These are phyloP conservation scores for Steinernema feltiae DNA, from an alignment of 1,140 invertebrate species.

Conservation along the genomic window DNA sequence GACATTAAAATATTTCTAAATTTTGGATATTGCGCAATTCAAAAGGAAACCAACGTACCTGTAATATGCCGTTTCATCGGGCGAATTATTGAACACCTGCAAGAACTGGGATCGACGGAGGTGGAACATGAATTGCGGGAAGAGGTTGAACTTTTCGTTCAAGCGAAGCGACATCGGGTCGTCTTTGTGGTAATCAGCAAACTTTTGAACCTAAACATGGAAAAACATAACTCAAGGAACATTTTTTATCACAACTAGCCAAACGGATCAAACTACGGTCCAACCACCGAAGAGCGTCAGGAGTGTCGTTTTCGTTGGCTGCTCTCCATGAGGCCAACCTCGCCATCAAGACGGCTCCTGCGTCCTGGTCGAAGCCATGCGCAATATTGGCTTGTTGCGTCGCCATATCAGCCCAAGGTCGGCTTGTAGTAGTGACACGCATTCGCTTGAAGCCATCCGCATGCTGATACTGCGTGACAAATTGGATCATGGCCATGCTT, in stretches of 20 bases:
- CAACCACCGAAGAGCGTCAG: conserved; percentile 93
- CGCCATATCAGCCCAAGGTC: conserved; percentile 70
- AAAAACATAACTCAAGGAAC: too few relatives aligned
- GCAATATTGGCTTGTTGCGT: conserved; percentile 63
- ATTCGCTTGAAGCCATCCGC: conserved; percentile 88
- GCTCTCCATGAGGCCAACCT: conserved; percentile 89
- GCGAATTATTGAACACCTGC: conserved; percentile 99
- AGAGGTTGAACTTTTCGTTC: conserved; percentile 90
- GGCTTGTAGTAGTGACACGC: conserved; percentile 87
- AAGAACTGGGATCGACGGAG: conserved; percentile 93
- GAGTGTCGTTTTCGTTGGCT: conserved; percentile 83
- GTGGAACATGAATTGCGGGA: conserved; percentile 99
- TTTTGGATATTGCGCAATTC: conserved; percentile 56
- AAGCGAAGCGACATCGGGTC: conserved; percentile 92
- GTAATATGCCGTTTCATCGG: conserved; percentile 98
- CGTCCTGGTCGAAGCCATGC: conserved; percentile 68
- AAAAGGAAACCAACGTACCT: conserved; percentile 63
- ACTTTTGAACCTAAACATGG: conserved; percentile 99
- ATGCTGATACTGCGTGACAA: conserved; percentile 97
- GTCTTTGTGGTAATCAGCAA: conserved; percentile 95
- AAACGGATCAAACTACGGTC: conserved; percentile 93
- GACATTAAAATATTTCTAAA: conserved; percentile 86
- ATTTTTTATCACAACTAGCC: too few relatives aligned
- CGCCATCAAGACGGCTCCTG: conserved; percentile 91
- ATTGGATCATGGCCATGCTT: conserved; percentile 89